Evolutionary conservation across 1,140 invertebrate genomes (phyloP).

Genomic region (Battus philenor): DNA sequence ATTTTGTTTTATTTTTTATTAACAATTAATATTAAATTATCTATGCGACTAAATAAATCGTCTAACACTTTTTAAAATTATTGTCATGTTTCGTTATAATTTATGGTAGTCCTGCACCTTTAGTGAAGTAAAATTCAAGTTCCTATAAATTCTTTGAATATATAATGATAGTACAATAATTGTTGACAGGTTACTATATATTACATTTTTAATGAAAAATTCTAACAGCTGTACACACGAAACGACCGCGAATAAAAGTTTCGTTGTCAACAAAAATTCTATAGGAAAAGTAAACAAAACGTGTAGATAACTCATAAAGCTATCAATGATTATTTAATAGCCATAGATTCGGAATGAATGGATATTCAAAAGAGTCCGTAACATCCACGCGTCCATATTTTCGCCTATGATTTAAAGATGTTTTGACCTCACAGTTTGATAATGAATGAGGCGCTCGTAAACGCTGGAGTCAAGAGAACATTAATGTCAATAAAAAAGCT

Average conservation of each 20-base stretch:
- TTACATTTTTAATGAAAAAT: no score
- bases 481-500: conserved; percentile 74
- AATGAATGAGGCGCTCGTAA: conserved; percentile 69
- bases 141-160: no score
- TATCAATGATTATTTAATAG: conserved; percentile 22
- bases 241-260: neutral
- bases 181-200: no score
- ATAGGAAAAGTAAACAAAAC: neutral
- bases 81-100: no score
- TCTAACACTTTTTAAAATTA: neutral
- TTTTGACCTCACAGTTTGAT: conserved; percentile 67
- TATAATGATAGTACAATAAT: no score
- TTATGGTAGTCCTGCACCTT: no score
- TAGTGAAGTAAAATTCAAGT: no score
- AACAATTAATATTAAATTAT: no score
- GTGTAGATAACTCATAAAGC: conserved; percentile 4
- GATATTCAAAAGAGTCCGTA: conserved; percentile 25
- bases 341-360: conserved; percentile 28
- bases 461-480: conserved; percentile 66
- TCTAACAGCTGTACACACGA: neutral
- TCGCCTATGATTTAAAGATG: conserved; percentile 66
- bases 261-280: neutral
- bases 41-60: no score
- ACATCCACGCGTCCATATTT: conserved; percentile 37
- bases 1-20: no score